A percentile compares a stretch with the other conserved stretches of the same genome.
phyloP scores from a whole-genome alignment of 92 coral and sea anemone species.

The Siderastrea siderea region DNA sequence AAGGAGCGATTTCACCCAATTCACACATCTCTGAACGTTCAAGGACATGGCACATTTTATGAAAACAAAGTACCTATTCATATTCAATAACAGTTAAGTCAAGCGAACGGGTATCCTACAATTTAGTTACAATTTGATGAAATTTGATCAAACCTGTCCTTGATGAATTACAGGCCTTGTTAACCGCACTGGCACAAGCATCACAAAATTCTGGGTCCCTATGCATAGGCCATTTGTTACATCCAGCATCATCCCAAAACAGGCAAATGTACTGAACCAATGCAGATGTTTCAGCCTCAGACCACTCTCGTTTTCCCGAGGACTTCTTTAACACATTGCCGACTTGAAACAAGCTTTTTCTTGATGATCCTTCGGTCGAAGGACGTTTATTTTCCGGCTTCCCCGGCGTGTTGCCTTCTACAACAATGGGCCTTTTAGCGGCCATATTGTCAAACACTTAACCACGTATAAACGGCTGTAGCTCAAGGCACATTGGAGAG shows the following conservation, averaged over 20 bases:
- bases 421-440: conserved; percentile 50
- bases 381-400: conserved; percentile 38
- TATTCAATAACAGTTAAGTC: too few relatives aligned
- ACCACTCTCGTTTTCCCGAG: conserved; percentile 38
- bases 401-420: conserved; percentile 54
- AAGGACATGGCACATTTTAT: too few relatives aligned
- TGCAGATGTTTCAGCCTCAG: conserved; percentile 48
- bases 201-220: conserved; percentile 61
- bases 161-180: conserved; percentile 60
- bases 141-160: conserved; percentile 64
- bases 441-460: conserved; percentile 52
- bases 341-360: conserved; percentile 22
- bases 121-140: too few relatives aligned
- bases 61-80: too few relatives aligned
- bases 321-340: neutral
- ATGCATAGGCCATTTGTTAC: conserved; percentile 63
- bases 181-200: conserved; percentile 65
- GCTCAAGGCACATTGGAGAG: conserved; percentile 40
- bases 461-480: too few relatives aligned
- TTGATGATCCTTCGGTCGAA: conserved; percentile 13
- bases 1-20: neutral
- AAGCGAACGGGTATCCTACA: too few relatives aligned
- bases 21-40: too few relatives aligned
- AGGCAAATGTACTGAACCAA: conserved; percentile 70
- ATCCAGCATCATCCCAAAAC: conserved; percentile 61